These are phyloP conservation scores for Spicauda simplicius DNA, from an alignment of 2,888 invertebrate genomes.

Conservation along the genomic window DNA sequence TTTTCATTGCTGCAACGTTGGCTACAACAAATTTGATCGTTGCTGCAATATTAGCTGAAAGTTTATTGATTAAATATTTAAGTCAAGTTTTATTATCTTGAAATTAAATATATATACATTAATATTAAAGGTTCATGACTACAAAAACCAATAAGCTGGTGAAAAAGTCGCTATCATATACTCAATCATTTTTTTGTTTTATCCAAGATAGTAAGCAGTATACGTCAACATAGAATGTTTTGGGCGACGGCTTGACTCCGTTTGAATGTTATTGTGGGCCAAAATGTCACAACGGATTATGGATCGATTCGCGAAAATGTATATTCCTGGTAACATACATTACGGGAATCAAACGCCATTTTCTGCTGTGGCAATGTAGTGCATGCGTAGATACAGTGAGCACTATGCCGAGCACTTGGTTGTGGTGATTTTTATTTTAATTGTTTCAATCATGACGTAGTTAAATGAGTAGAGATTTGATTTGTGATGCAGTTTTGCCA, in stretches of 20 bases:
- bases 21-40: too few relatives aligned
- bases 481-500: slow-evolving; percentile 80
- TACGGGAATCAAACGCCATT: not conserved
- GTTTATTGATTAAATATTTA: too few relatives aligned
- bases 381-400: slow-evolving; percentile 75
- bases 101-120: too few relatives aligned
- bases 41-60: too few relatives aligned
- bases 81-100: too few relatives aligned
- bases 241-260: slow-evolving; percentile 33
- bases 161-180: slow-evolving; percentile 25
- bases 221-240: slow-evolving; percentile 34
- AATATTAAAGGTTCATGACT: too few relatives aligned
- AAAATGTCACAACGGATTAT: slow-evolving; percentile 32
- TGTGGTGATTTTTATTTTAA: slow-evolving; percentile 70
- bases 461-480: slow-evolving; percentile 58
- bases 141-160: too few relatives aligned
- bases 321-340: not conserved
- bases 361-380: slow-evolving; percentile 58
- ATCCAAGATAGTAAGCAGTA: slow-evolving; percentile 6
- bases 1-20: too few relatives aligned
- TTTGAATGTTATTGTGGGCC: slow-evolving; percentile 37
- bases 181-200: slow-evolving; percentile 23
- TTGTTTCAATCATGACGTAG: slow-evolving; percentile 58
- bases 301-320: slow-evolving; percentile 35
- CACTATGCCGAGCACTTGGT: slow-evolving; percentile 80